Conservation (phyloP, 2,797 vertebrate species). For the Poeciliopsis paucimaculata region DNA sequence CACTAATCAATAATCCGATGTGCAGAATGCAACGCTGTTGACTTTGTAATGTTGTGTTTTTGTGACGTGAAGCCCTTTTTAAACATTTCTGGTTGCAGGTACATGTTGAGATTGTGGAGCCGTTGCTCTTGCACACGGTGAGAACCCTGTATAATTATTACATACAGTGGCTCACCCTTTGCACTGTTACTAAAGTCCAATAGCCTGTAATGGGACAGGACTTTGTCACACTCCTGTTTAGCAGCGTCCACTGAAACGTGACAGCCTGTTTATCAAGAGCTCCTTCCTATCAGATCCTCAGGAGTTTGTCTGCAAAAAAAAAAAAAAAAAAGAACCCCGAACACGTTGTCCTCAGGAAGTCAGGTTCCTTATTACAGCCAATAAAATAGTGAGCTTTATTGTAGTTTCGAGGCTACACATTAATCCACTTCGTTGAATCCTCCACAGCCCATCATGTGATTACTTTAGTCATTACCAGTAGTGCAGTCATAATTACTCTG, state of each 20-base stretch:
- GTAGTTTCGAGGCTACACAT: slow-evolving; percentile 73
- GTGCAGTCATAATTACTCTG: slow-evolving; percentile 65
- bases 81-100: slow-evolving; percentile 16
- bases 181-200: slow-evolving; percentile 73
- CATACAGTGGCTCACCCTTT: slow-evolving; percentile 64
- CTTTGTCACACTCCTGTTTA: slow-evolving; percentile 67
- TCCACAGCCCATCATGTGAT: slow-evolving; percentile 73
- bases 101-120: slow-evolving; percentile 42
- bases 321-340: slow-evolving; percentile 31
- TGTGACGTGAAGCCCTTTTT: background rate
- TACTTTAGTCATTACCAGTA: slow-evolving; percentile 72
- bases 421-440: slow-evolving; percentile 68
- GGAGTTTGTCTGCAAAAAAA: slow-evolving; percentile 48
- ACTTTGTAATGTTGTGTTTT: too few species aligned
- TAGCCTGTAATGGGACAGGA: slow-evolving; percentile 69
- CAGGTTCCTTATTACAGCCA: slow-evolving; percentile 61
- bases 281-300: slow-evolving; percentile 69
- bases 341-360: slow-evolving; percentile 63
- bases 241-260: slow-evolving; percentile 71
- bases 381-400: slow-evolving; percentile 74
- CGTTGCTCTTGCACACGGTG: slow-evolving; percentile 45
- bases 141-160: slow-evolving; percentile 77
- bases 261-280: slow-evolving; percentile 69
- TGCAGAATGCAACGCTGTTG: too few species aligned
- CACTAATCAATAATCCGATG: too few species aligned